Conservation (phyloP, 1,140 invertebrate genomes). For the Stegodyphus dumicola region DNA sequence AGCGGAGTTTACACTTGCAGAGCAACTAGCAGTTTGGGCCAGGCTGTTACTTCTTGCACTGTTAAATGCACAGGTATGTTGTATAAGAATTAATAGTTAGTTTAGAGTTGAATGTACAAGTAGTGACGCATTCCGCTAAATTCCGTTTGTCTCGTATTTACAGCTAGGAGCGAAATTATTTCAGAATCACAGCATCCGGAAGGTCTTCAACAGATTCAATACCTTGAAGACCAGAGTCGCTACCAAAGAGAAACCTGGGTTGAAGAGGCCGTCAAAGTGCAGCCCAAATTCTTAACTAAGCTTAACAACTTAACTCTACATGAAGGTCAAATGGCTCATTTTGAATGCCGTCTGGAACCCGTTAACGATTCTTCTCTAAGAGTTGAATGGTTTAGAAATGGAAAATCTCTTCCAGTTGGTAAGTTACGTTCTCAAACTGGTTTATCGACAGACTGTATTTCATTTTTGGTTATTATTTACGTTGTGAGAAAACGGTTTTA, state of each 20-base stretch:
- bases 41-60: slow-evolving; percentile 74
- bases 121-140: not conserved
- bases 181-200: slow-evolving; percentile 87
- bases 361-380: slow-evolving; percentile 92
- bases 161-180: slow-evolving; percentile 85
- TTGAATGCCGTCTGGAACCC: slow-evolving; percentile 97
- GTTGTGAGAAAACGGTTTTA: no score
- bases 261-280: slow-evolving; percentile 85
- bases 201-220: slow-evolving; percentile 89
- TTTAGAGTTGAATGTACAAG: not conserved
- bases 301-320: slow-evolving; percentile 84
- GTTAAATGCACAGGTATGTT: slow-evolving; percentile 60
- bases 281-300: slow-evolving; percentile 85
- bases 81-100: not conserved
- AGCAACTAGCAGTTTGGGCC: slow-evolving; percentile 89
- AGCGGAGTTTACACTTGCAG: slow-evolving; percentile 95
- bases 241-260: slow-evolving; percentile 85
- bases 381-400: slow-evolving; percentile 95
- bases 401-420: slow-evolving; percentile 85
- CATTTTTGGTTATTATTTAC: no score
- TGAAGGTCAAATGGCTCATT: slow-evolving; percentile 94
- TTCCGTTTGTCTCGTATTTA: slow-evolving; percentile 32
- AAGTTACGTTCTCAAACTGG: slow-evolving; percentile 67
- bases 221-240: slow-evolving; percentile 86
- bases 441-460: no score